These are phyloP conservation scores for Drosophila anomalipes DNA, from an alignment of 2,888 invertebrate genomes.

Conservation along the genomic window DNA sequence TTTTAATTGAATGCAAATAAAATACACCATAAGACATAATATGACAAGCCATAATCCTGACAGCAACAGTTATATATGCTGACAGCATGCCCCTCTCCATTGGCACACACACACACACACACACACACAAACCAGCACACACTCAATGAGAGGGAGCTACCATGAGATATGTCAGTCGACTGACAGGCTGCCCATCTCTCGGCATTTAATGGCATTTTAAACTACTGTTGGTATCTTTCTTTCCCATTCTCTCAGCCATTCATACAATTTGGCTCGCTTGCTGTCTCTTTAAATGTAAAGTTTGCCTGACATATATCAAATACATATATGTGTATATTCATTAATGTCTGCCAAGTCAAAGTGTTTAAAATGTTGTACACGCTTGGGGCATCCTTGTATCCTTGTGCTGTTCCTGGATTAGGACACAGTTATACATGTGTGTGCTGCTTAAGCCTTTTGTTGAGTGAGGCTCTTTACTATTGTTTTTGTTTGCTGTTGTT, in stretches of 20 bases:
- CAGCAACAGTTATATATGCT: slow-evolving; percentile 77
- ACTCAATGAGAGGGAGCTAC: slow-evolving; percentile 23
- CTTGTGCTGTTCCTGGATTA: slow-evolving; percentile 31
- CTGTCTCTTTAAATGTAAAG: slow-evolving; percentile 14
- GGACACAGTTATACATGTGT: slow-evolving; percentile 29
- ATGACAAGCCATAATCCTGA: slow-evolving; percentile 78
- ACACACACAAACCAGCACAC: slow-evolving; percentile 1
- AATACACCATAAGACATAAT: slow-evolving; percentile 76
- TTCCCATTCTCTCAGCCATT: background rate
- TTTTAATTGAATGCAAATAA: slow-evolving; percentile 81
- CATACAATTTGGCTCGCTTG: slow-evolving; percentile 3
- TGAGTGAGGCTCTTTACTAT: background rate
- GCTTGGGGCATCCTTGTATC: slow-evolving; percentile 40
- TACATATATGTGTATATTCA: slow-evolving; percentile 50
- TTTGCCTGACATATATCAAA: slow-evolving; percentile 25
- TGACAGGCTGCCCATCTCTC: slow-evolving; percentile 63
- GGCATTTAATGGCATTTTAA: slow-evolving; percentile 76
- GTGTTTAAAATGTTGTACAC: slow-evolving; percentile 73
- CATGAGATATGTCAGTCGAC: slow-evolving; percentile 57
- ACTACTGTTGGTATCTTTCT: slow-evolving; percentile 53
- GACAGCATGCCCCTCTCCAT: slow-evolving; percentile 52
- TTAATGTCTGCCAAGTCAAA: slow-evolving; percentile 74
- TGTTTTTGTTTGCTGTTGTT: slow-evolving; percentile 10
- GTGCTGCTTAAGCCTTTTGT: slow-evolving; percentile 42
- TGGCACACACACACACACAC: slow-evolving; percentile 8